Evolutionary conservation across 2,113 vertebrate genomes (phyloP), one percentile per base, ranked within the genome.

Genomic region (Mastomys natalensis): DNA sequence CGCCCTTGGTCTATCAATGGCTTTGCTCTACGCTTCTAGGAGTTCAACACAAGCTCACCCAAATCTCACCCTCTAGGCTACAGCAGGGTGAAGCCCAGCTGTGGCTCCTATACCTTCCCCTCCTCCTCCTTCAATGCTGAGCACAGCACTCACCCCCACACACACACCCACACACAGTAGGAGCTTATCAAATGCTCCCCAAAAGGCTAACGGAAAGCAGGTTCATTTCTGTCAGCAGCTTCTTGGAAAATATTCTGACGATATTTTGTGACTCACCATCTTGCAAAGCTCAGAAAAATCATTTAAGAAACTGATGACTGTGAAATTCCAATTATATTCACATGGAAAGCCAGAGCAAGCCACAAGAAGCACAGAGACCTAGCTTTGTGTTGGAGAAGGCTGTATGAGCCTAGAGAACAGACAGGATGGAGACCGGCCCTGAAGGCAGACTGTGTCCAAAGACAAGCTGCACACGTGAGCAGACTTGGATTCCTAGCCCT

Each of bases 241-340:
- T 21, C 64, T 11, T 19, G 64, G 43, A 15, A 68, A 94, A 95
- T 12, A 89, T 66, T 53, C 40, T 40, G 73, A 96, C 96, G 97
- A 88, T 91, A 97, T 95, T 40, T 91, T 90, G 37, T 3, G 22
- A 45, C 87, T 97, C 58, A 80, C 74, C 64, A 55, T 93, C 85
- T 92, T 74, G 68, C 81, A 85, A 96, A 91, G 74, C 94, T 97
- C 96, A 93, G 97, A 97, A 96, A 97, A 97, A 98, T 96, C 22
- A 88, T 91, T 97, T 97, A 78, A 94, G 97, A 91, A 98, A 93
- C 92, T 74, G 96, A 92, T 95, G 97, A 93, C 97, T 96, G 82
- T 95, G 98, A 97, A 97, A 97, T 97, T 96, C 96, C 97, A 96
- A 3, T 96, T 91, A 73, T 74, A 68, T 88, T 95, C 55, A 90